These are phyloP conservation scores for Moxostoma hubbsi DNA, from an alignment of 2,797 vertebrate species.

Conservation along the genomic window DNA sequence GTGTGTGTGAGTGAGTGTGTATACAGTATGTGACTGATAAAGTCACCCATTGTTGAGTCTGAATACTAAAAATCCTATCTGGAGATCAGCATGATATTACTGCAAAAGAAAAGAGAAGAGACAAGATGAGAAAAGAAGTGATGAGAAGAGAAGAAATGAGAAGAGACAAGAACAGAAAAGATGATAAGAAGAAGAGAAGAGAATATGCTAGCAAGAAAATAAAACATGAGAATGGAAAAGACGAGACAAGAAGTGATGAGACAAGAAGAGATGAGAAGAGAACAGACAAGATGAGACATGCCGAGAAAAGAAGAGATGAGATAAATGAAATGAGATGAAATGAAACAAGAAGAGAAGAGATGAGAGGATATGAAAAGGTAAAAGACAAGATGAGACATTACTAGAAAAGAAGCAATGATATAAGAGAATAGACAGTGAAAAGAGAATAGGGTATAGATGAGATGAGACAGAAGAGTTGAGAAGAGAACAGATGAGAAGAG, in stretches of 20 bases:
- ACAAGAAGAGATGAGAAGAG: no score
- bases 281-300: no score
- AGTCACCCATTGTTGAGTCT: slow-evolving; percentile 76
- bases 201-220: not conserved
- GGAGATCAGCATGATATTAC: slow-evolving; percentile 10
- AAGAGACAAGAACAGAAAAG: no score
- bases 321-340: not conserved
- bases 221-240: no score
- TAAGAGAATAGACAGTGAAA: no score
- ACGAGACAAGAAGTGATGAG: no score
- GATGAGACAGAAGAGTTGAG: not conserved
- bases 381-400: slow-evolving; percentile 5
- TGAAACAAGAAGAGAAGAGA: not conserved
- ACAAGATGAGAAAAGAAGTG: no score
- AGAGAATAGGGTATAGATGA: no score
- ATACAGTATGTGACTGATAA: slow-evolving; percentile 57
- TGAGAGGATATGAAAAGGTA: no score
- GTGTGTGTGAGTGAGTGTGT: slow-evolving; percentile 50
- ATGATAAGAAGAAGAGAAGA: no score
- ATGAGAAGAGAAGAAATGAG: no score
- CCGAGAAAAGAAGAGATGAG: not conserved
- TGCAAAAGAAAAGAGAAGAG: not conserved
- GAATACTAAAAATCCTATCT: slow-evolving; percentile 14
- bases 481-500: no score
- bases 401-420: not conserved